phyloP scores from a whole-genome alignment of 2,888 invertebrate species.

The Phania funesta region DNA sequence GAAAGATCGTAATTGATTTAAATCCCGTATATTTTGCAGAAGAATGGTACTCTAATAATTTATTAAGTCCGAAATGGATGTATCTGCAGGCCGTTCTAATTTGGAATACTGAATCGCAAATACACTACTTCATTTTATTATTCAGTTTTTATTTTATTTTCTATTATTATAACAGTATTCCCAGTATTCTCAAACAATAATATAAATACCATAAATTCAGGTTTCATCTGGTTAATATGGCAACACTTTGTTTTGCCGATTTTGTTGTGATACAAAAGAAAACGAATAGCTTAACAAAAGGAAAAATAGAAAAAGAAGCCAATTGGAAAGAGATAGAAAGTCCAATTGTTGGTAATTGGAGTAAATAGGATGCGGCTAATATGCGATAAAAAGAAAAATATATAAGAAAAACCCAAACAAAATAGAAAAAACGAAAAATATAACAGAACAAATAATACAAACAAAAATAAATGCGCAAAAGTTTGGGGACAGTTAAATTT shows the following conservation, averaged over 20 bases:
- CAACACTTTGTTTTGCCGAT: slow-evolving; percentile 47
- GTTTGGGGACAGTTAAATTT: slow-evolving; percentile 73
- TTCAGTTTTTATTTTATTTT: no score
- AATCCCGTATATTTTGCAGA: no score
- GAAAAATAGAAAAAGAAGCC: slow-evolving; percentile 58
- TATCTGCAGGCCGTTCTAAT: no score
- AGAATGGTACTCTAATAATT: no score
- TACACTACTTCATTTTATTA: no score
- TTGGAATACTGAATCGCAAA: no score
- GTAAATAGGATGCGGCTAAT: slow-evolving; percentile 56
- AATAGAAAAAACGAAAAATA: slow-evolving; percentile 29
- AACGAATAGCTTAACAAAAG: slow-evolving; percentile 49
- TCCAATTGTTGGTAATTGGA: slow-evolving; percentile 21
- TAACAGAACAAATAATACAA: slow-evolving; percentile 48
- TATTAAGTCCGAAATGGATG: no score
- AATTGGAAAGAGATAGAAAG: slow-evolving; percentile 57
- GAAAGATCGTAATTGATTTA: no score
- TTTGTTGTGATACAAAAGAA: slow-evolving; percentile 66
- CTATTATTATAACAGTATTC: no score
- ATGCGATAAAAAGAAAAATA: slow-evolving; percentile 24
- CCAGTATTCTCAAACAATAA: not conserved
- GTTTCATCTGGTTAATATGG: slow-evolving; percentile 8
- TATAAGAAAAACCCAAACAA: slow-evolving; percentile 48
- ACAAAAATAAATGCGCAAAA: slow-evolving; percentile 74
- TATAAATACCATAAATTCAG: not conserved